Evolutionary conservation across 2,113 vertebrate species (phyloP).

Genomic region (Heterocephalus glaber): DNA sequence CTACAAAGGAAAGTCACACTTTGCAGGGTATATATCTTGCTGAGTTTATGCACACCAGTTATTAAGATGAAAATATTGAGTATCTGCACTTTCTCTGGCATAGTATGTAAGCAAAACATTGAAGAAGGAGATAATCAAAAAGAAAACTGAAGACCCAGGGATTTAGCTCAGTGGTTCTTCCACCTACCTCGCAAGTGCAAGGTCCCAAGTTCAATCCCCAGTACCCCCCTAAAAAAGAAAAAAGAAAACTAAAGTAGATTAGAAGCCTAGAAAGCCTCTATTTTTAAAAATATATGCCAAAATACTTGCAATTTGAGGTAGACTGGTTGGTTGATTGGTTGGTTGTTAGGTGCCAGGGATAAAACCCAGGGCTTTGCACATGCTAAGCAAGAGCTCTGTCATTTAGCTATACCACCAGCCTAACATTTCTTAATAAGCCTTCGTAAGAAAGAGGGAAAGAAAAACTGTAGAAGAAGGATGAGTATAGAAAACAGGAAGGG

Average conservation of each 20-base stretch:
- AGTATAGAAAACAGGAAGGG: too few relatives aligned
- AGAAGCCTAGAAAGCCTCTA: conserved; percentile 28
- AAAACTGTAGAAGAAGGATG: neutral
- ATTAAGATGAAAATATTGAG: conserved; percentile 15
- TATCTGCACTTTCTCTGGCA: neutral
- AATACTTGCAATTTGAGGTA: neutral
- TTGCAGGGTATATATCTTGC: conserved; percentile 11
- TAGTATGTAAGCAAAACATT: conserved; percentile 10
- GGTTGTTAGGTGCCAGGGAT: too few relatives aligned
- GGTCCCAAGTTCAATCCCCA: too few relatives aligned
- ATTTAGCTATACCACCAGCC: too few relatives aligned
- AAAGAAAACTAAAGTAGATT: conserved; percentile 30
- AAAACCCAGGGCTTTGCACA: too few relatives aligned
- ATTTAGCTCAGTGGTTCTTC: too few relatives aligned
- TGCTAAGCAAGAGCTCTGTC: too few relatives aligned
- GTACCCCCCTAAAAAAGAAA: too few relatives aligned
- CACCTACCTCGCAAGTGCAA: too few relatives aligned
- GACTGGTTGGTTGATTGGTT: neutral
- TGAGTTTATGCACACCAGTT: conserved; percentile 45
- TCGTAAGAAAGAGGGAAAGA: neutral
- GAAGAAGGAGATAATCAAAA: conserved; percentile 39
- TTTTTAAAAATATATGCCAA: conserved; percentile 7
- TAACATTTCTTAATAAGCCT: neutral
- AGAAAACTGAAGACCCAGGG: too few relatives aligned
- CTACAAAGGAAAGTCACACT: conserved; percentile 17